These are phyloP conservation scores for Corythornis leucogaster DNA, from an alignment of 2,797 vertebrate genomes.

Conservation along the genomic window DNA sequence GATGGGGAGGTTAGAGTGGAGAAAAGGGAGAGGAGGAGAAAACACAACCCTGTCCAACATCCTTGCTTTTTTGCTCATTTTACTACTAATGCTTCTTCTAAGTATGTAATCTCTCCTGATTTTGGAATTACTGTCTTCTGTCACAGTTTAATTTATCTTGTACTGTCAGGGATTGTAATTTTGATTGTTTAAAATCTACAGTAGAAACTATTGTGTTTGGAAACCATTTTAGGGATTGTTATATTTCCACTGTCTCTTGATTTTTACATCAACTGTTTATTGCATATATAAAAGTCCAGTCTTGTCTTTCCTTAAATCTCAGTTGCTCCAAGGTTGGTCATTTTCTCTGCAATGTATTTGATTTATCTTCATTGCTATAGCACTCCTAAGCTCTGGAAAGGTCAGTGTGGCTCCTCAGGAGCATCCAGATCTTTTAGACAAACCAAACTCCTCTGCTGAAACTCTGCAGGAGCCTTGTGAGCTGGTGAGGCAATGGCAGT, in stretches of 20 bases:
- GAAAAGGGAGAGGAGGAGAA: not conserved
- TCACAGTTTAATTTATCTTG: slow-evolving; percentile 18
- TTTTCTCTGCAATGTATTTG: not conserved
- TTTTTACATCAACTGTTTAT: not conserved
- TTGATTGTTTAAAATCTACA: not conserved
- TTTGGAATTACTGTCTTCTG: not conserved
- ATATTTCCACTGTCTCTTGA: not conserved
- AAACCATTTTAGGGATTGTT: not conserved
- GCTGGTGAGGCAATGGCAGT: not conserved
- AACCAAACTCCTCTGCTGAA: not conserved
- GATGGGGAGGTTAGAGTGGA: not conserved
- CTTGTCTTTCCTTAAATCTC: not conserved
- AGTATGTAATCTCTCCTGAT: not conserved
- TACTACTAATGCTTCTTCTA: not conserved
- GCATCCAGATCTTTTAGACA: not conserved
- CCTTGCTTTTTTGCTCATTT: not conserved
- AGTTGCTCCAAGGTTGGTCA: not conserved
- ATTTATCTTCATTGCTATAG: not conserved
- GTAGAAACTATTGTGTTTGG: not conserved
- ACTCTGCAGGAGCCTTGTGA: not conserved
- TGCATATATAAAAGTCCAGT: not conserved
- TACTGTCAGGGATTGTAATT: not conserved
- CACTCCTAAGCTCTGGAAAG: not conserved
- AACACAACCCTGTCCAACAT: not conserved
- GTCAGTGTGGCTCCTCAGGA: not conserved